A percentile compares a stretch with the other conserved stretches of the same genome.
Conservation (phyloP, 2,888 invertebrate genomes). For the Craniophora ligustri region DNA sequence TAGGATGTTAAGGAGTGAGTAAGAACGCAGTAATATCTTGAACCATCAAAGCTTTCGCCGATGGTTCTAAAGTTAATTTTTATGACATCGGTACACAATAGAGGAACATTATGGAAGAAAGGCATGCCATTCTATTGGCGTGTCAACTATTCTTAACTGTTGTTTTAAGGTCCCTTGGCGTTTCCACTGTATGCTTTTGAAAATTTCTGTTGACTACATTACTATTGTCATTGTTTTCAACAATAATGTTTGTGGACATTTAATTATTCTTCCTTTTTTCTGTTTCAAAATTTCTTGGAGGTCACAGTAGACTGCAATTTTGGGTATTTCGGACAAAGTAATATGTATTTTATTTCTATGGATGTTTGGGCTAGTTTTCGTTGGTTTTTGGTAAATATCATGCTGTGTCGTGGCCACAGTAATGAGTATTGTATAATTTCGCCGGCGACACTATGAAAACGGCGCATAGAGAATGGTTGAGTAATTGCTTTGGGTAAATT, state of each 20-base stretch:
- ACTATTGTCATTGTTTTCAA: conserved; percentile 63
- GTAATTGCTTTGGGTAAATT: conserved; percentile 63
- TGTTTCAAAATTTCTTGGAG: conserved; percentile 50
- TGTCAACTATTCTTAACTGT: conserved; percentile 70
- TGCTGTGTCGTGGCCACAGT: conserved; percentile 78
- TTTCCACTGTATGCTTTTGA: conserved; percentile 60
- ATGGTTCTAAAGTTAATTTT: conserved; percentile 83
- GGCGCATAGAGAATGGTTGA: conserved; percentile 55
- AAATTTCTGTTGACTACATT: conserved; percentile 62
- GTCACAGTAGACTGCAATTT: conserved; percentile 44
- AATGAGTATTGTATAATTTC: conserved; percentile 65
- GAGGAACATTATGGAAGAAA: conserved; percentile 76
- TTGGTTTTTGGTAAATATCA: conserved; percentile 50
- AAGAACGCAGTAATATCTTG: conserved; percentile 68
- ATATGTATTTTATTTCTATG: conserved; percentile 21
- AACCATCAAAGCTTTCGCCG: conserved; percentile 84
- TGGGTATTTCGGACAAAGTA: conserved; percentile 4
- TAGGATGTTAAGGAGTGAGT: conserved; percentile 44
- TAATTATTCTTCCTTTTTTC: conserved; percentile 57
- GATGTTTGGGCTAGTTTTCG: conserved; percentile 11
- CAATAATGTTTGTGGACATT: conserved; percentile 73
- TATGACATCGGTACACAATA: conserved; percentile 82
- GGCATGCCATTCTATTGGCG: conserved; percentile 75
- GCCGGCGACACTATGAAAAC: conserved; percentile 47
- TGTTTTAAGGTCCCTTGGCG: conserved; percentile 68